A percentile compares a stretch with the other conserved stretches of the same genome.
Conservation (phyloP, 2,797 vertebrate species). For the Selene dorsalis region DNA sequence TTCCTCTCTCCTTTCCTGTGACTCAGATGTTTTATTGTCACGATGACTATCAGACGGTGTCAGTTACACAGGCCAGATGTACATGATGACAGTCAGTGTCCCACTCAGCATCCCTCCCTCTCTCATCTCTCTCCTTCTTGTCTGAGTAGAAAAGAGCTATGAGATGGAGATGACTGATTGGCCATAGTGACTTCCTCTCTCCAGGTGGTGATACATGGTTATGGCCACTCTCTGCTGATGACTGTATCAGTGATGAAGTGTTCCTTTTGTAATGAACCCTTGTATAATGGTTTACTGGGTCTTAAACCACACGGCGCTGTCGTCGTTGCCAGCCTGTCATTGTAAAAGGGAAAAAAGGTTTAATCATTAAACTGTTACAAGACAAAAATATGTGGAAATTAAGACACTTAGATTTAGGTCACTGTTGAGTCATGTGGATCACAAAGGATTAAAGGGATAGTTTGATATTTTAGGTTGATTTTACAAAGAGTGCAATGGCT, state of each 20-base stretch:
- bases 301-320: slow-evolving; percentile 24
- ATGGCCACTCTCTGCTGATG: slow-evolving; percentile 34
- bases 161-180: slow-evolving; percentile 59
- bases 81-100: slow-evolving; percentile 22
- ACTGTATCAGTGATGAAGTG: slow-evolving; percentile 28
- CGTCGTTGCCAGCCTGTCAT: slow-evolving; percentile 14
- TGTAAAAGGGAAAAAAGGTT: slow-evolving; percentile 7
- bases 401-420: not conserved
- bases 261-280: slow-evolving; percentile 52
- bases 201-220: slow-evolving; percentile 38
- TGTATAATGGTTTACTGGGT: slow-evolving; percentile 39
- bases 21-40: slow-evolving; percentile 16
- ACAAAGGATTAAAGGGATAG: too few relatives aligned
- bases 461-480: not conserved
- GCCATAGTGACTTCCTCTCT: slow-evolving; percentile 40
- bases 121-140: slow-evolving; percentile 2
- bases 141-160: slow-evolving; percentile 32
- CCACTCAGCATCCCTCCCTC: not conserved
- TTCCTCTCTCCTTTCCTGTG: not conserved
- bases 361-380: not conserved
- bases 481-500: too few relatives aligned
- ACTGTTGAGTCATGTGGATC: not conserved
- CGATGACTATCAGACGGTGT: slow-evolving; percentile 20
- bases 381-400: not conserved
- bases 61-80: slow-evolving; percentile 28